Evolutionary conservation across 2,113 vertebrate species (phyloP), one percentile per base, ranked within the genome.

Genomic region (Corapipo altera): DNA sequence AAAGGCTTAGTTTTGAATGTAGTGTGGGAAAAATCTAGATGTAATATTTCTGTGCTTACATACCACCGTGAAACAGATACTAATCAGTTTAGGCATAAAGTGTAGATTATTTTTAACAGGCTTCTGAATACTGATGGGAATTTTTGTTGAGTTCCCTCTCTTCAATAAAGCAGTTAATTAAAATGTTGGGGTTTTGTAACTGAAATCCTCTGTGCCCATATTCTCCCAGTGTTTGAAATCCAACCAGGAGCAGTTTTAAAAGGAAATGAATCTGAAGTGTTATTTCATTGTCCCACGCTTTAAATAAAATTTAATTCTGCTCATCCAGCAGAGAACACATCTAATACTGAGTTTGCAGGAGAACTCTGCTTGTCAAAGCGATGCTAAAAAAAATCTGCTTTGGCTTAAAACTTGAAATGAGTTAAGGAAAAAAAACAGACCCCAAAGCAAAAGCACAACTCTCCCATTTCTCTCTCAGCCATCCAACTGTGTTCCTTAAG

Each of bases 91-190:
- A 57, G 43, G 18, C 37, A 43, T 61, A 52, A 84, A 78, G 70
- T 14, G 59, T 76, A 75, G 70, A 75, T 94, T 76, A 69, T 91
- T 92, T 93, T 85, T 81, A 93, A 94, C 71, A 72, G 83, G 21
- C 65, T 88, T 77, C 55, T 86, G 72, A 93, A 81, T 89, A 32
- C 95, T 61, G 81, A 19, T 75, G 96, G 84, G 94, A 91, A 78
- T 94, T 92, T 80, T 73, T 93, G 39, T 20, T 41, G 41, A 91
- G 92, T 91, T 95, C 95, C 88, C 67, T 58, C 24, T 70, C 78
- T 87, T 85, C 85, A 79, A 26, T 88, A 96, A 96, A 93, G 91
- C 43, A 91, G 88, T 93, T 96, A 95, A 96, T 96, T 95, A 96
- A 96, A 94, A 79, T 54, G 71, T 85, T 91, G 62, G 41, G 43